phyloP scores from a whole-genome alignment of 2,113 vertebrate genomes.

The Nannobrachium achirus region DNA sequence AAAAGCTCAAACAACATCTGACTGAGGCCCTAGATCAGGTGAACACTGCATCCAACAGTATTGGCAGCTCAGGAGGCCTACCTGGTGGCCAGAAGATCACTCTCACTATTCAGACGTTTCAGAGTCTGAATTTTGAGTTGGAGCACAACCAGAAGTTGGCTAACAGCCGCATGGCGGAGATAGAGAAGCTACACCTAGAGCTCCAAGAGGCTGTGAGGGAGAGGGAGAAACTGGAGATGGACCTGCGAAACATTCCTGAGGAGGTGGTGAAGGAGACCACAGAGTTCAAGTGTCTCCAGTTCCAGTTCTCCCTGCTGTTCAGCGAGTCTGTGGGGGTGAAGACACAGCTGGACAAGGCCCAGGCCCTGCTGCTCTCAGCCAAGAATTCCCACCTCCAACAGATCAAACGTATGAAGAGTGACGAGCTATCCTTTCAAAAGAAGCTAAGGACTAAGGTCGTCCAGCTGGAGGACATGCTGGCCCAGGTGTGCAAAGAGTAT shows the following conservation, averaged over 20 bases:
- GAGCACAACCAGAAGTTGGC: slow-evolving; percentile 93
- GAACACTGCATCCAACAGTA: slow-evolving; percentile 89
- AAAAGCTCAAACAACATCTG: slow-evolving; percentile 91
- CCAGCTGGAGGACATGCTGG: slow-evolving; percentile 92
- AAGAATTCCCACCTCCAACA: slow-evolving; percentile 94
- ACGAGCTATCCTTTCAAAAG: slow-evolving; percentile 93
- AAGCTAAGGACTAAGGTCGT: slow-evolving; percentile 93
- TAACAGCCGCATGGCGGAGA: slow-evolving; percentile 90
- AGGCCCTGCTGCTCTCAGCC: slow-evolving; percentile 88
- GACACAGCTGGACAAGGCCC: slow-evolving; percentile 93
- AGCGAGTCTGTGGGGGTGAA: slow-evolving; percentile 94
- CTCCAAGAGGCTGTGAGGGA: slow-evolving; percentile 89
- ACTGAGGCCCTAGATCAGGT: slow-evolving; percentile 94
- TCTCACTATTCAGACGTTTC: slow-evolving; percentile 95
- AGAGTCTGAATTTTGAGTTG: slow-evolving; percentile 91
- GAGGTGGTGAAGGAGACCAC: slow-evolving; percentile 90
- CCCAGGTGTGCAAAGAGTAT: slow-evolving; percentile 94
- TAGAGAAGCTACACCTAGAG: slow-evolving; percentile 91
- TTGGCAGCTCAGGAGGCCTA: slow-evolving; percentile 87
- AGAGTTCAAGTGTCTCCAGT: slow-evolving; percentile 93
- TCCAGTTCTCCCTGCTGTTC: slow-evolving; percentile 93
- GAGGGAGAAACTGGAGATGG: slow-evolving; percentile 92
- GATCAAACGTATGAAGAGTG: slow-evolving; percentile 98
- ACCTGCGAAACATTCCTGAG: slow-evolving; percentile 88
- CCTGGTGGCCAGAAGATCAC: slow-evolving; percentile 92